Conservation (phyloP, 2,888 invertebrate species). For the Eumerus sabulonum region DNA sequence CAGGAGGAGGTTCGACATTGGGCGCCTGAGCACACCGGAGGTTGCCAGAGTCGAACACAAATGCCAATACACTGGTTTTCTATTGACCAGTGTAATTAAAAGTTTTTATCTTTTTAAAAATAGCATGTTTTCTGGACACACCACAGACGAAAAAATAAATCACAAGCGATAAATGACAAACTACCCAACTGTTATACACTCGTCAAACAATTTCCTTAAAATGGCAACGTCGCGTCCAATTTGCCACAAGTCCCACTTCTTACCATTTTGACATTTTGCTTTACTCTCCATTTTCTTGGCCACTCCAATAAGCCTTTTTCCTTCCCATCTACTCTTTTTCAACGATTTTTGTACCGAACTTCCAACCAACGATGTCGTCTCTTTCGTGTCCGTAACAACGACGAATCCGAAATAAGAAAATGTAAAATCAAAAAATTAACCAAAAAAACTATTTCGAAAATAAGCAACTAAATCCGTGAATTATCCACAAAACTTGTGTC, state of each 20-base stretch:
- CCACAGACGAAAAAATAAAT: too few species aligned
- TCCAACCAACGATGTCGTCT: conserved; percentile 66
- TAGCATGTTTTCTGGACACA: too few species aligned
- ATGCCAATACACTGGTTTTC: too few species aligned
- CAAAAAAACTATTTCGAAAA: conserved; percentile 41
- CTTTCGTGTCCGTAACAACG: conserved; percentile 67
- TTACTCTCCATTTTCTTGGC: conserved; percentile 3
- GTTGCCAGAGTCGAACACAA: too few species aligned
- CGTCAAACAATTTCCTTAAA: not conserved
- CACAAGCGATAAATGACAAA: too few species aligned
- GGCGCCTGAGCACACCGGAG: too few species aligned
- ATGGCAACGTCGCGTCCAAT: conserved; percentile 32
- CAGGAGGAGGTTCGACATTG: too few species aligned
- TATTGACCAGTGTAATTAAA: too few species aligned
- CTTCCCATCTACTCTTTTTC: conserved; percentile 14
- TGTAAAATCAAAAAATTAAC: conserved; percentile 33
- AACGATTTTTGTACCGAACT: conserved; percentile 62
- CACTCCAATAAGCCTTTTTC: conserved; percentile 25
- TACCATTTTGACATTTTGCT: conserved; percentile 45
- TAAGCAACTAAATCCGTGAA: conserved; percentile 44
- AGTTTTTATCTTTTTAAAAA: too few species aligned
- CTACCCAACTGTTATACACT: conserved; percentile 42
- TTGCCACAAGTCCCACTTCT: conserved; percentile 24
- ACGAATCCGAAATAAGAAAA: conserved; percentile 39
- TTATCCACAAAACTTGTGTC: conserved; percentile 26